Percentiles rank a stretch among this genome's conserved stretches.
phyloP scores from a whole-genome alignment of 2,113 vertebrate species.

The Seriola aureovittata region DNA sequence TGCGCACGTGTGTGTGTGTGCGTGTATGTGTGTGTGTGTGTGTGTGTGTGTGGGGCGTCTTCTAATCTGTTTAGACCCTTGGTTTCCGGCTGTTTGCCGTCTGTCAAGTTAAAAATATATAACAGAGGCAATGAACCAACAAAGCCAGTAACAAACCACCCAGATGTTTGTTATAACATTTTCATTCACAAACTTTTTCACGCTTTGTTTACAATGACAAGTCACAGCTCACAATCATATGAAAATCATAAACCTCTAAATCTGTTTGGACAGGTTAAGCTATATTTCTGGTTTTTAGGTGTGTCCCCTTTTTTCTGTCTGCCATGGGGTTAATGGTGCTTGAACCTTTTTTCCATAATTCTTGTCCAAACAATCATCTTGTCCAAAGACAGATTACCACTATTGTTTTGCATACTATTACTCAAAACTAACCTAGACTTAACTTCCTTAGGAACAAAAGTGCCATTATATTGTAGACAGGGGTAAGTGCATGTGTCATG shows the following conservation, averaged over 20 bases:
- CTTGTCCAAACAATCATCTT: constrained; percentile 2
- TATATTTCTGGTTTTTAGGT: neutral
- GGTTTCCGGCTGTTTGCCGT: constrained; percentile 56
- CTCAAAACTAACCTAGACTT: neutral
- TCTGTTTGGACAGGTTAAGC: neutral
- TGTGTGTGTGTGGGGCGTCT: neutral
- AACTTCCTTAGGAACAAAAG: neutral
- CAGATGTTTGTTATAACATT: neutral
- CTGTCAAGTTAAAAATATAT: constrained; percentile 61
- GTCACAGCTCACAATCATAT: neutral
- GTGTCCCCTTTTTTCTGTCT: neutral
- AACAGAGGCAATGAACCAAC: constrained; percentile 41
- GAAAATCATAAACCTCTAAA: neutral
- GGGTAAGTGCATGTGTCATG: neutral
- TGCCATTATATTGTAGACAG: neutral
- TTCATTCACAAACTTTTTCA: neutral
- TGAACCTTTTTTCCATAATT: neutral
- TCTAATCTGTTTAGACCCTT: constrained; percentile 29
- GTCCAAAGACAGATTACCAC: neutral
- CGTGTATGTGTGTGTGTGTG: neutral
- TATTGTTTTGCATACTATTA: neutral
- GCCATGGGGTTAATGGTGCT: neutral
- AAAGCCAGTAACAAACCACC: neutral
- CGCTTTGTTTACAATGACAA: neutral
- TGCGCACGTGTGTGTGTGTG: neutral